Conservation (phyloP, 2,113 vertebrate genomes). For the Kryptolebias marmoratus region DNA sequence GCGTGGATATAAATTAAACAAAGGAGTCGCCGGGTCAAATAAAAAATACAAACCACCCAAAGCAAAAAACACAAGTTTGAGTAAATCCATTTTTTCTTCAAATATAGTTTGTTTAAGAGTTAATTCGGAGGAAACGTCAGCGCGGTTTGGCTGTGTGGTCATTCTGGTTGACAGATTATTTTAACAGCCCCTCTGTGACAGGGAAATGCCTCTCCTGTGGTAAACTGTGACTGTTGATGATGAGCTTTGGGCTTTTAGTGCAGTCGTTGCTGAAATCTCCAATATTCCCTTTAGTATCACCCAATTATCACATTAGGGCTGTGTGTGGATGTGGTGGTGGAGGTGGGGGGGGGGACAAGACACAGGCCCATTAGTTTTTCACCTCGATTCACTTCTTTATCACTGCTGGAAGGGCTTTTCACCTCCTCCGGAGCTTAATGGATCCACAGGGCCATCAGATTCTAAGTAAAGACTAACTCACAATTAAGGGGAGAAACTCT, state of each 20-base stretch:
- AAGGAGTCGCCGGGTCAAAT: background rate
- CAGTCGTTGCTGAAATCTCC: conserved; percentile 62
- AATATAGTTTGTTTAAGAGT: conserved; percentile 7
- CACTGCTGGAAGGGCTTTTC: conserved; percentile 53
- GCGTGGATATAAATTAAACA: background rate
- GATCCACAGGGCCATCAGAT: conserved; percentile 64
- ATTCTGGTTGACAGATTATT: conserved; percentile 47
- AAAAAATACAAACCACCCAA: too few species aligned
- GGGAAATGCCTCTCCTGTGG: conserved; percentile 50
- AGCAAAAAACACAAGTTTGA: too few species aligned
- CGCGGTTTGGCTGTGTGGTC: conserved; percentile 7
- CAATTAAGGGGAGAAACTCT: conserved; percentile 76
- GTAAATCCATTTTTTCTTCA: conserved; percentile 1
- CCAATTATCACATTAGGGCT: conserved; percentile 87
- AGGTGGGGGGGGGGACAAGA: conserved; percentile 57
- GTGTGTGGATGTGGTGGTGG: conserved; percentile 76
- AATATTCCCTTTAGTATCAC: conserved; percentile 83
- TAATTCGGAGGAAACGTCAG: conserved; percentile 15
- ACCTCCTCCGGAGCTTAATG: conserved; percentile 74
- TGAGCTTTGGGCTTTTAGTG: conserved; percentile 65
- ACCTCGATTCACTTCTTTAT: conserved; percentile 82
- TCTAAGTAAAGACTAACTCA: conserved; percentile 75
- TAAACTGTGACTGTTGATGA: conserved; percentile 55
- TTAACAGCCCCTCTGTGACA: conserved; percentile 47
- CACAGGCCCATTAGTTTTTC: conserved; percentile 87